Conservation (phyloP, 2,113 vertebrate genomes). For the Xiphophorus maculatus region DNA sequence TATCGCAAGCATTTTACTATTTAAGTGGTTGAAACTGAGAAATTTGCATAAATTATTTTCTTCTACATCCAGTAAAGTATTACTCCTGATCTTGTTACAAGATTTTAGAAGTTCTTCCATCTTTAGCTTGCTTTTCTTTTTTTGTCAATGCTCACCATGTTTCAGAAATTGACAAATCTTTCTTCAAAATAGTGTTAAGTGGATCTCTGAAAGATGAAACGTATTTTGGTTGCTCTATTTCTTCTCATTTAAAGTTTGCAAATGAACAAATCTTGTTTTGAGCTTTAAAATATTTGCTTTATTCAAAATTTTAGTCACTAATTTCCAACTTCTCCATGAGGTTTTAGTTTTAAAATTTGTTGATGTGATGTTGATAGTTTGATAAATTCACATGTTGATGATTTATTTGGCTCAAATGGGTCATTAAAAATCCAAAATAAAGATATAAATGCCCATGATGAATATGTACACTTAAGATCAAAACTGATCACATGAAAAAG, state of each 20-base stretch:
- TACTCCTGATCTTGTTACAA: not conserved
- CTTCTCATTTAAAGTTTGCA: not conserved
- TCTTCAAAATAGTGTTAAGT: not conserved
- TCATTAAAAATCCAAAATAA: no score
- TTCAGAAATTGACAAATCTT: not conserved
- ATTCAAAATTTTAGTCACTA: no score
- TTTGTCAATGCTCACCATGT: not conserved
- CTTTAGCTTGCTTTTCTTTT: no score
- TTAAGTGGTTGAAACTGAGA: not conserved
- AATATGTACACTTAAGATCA: no score
- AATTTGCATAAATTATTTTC: not conserved
- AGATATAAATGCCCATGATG: no score
- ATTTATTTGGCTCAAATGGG: no score
- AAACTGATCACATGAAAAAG: no score
- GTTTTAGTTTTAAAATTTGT: not conserved
- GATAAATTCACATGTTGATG: no score
- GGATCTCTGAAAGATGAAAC: not conserved
- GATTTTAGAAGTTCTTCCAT: not conserved
- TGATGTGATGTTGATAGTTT: not conserved
- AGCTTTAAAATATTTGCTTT: no score
- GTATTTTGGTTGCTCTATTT: not conserved
- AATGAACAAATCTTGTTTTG: no score
- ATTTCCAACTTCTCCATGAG: no score
- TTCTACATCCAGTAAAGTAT: not conserved
- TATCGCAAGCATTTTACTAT: not conserved